Conservation (phyloP, 2,888 invertebrate genomes). For the Vanessa cardui region DNA sequence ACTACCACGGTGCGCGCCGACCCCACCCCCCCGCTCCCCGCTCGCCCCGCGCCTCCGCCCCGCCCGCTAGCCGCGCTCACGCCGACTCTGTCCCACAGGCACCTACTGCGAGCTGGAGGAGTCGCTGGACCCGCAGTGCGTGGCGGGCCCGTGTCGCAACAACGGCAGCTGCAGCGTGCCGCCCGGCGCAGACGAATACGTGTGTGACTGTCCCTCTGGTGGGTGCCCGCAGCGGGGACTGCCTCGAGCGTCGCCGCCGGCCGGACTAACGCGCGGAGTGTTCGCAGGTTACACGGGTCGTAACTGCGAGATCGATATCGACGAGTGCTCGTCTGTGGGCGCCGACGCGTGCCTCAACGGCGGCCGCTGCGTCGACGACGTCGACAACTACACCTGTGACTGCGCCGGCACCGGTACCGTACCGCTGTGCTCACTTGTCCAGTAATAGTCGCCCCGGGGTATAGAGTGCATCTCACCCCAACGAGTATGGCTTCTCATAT, state of each 20-base stretch:
- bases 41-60: conserved; percentile 82
- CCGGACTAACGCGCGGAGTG: no score
- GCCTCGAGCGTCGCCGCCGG: background rate
- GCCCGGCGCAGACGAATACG: conserved; percentile 78
- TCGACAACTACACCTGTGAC: conserved; percentile 90
- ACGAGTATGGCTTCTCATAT: no score
- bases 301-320: conserved; percentile 88
- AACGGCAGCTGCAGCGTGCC: conserved; percentile 89
- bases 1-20: conserved; percentile 83
- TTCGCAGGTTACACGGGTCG: conserved; percentile 85
- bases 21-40: conserved; percentile 84
- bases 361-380: conserved; percentile 87
- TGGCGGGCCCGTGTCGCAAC: conserved; percentile 89
- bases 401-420: conserved; percentile 86
- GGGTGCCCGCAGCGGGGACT: conserved; percentile 36
- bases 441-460: no score
- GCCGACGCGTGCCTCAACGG: conserved; percentile 86
- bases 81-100: conserved; percentile 59
- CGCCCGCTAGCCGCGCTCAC: background rate
- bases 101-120: conserved; percentile 88
- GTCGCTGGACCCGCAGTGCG: conserved; percentile 87
- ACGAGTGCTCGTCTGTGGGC: conserved; percentile 86
- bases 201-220: conserved; percentile 84
- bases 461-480: no score
- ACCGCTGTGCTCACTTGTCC: no score